Evolutionary conservation across 1,140 invertebrate species (phyloP).

Genomic region (Meteorus sp.): DNA sequence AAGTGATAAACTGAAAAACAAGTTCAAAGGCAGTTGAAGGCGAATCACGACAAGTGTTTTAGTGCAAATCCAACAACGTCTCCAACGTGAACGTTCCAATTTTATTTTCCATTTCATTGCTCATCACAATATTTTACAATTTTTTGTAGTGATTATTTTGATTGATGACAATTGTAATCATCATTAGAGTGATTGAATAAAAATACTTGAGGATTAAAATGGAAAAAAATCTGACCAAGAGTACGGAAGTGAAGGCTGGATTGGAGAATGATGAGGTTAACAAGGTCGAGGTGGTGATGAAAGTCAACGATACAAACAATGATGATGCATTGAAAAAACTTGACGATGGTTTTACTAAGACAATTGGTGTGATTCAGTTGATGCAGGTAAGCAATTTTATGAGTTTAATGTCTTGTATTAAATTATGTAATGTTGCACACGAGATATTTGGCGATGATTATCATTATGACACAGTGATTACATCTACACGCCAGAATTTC

Average conservation of each 20-base stretch:
- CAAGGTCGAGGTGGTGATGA: background rate
- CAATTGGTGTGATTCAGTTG: constrained; percentile 29
- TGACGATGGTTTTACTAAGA: background rate
- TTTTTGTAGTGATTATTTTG: too few relatives aligned
- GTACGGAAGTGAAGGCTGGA: background rate
- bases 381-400: constrained; percentile 38
- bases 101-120: too few relatives aligned
- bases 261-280: background rate
- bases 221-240: background rate
- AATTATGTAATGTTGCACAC: background rate
- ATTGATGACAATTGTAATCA: too few relatives aligned
- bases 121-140: too few relatives aligned
- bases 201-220: background rate
- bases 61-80: too few relatives aligned
- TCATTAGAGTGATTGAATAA: too few relatives aligned
- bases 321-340: constrained; percentile 3
- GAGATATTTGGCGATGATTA: background rate
- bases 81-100: too few relatives aligned
- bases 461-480: too few relatives aligned
- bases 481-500: too few relatives aligned
- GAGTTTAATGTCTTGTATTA: background rate
- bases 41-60: too few relatives aligned
- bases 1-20: too few relatives aligned
- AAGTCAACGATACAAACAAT: background rate
- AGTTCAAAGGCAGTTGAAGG: too few relatives aligned